These are phyloP conservation scores for Columba janthina DNA, from an alignment of 2,113 vertebrate species.

Conservation along the genomic window DNA sequence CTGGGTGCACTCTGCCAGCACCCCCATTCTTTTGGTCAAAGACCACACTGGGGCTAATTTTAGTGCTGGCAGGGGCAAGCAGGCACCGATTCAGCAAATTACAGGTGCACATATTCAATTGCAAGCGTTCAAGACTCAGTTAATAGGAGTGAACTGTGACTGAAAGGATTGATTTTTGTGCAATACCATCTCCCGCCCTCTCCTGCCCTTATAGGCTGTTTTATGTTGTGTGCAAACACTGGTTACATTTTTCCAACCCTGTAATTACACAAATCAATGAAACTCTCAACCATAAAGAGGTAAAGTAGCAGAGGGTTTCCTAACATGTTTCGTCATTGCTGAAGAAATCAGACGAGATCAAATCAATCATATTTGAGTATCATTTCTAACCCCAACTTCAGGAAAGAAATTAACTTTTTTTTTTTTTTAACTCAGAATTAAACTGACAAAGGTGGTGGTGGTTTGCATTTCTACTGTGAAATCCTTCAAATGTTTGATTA, in stretches of 20 bases:
- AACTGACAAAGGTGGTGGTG: background rate
- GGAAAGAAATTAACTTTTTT: background rate
- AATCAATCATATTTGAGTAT: background rate
- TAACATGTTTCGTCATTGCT: background rate
- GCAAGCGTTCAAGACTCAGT: background rate
- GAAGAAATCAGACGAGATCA: background rate
- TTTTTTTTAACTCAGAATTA: background rate
- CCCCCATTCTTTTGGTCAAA: fast-evolving
- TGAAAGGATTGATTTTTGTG: background rate
- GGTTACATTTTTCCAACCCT: background rate
- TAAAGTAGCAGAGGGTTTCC: background rate
- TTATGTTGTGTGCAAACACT: background rate
- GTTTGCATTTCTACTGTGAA: background rate
- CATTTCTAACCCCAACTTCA: background rate
- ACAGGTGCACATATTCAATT: background rate
- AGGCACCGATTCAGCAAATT: background rate
- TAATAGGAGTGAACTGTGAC: background rate
- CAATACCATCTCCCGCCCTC: background rate
- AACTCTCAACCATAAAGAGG: background rate
- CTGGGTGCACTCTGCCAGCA: background rate
- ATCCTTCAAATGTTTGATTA: background rate
- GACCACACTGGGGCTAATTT: fast-evolving
- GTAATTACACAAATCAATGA: background rate
- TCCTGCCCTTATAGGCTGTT: background rate
- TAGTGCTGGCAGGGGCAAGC: background rate